Percentiles rank a stretch among this genome's conserved stretches.
Evolutionary conservation across 2,113 vertebrate genomes (phyloP).

Genomic region (Aix galericulata): DNA sequence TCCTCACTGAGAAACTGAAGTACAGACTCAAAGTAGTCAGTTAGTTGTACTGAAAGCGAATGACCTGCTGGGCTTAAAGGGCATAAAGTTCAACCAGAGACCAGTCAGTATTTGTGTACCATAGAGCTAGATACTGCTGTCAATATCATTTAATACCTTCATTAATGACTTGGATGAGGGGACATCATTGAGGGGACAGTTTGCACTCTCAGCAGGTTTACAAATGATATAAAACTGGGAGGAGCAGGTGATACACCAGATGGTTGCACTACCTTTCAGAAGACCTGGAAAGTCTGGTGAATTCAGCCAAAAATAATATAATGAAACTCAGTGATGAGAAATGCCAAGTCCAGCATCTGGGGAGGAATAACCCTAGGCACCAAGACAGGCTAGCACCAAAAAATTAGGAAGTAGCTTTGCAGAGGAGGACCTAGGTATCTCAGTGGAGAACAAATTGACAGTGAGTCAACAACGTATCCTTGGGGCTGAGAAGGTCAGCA

Average conservation of each 20-base stretch:
- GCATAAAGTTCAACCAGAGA: neutral
- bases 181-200: no score
- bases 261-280: neutral
- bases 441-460: neutral
- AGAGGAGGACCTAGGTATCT: neutral
- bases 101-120: neutral
- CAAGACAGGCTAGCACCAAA: neutral
- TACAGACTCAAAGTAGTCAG: neutral
- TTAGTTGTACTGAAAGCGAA: neutral
- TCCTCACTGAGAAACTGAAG: neutral
- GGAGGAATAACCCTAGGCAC: no score
- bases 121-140: neutral
- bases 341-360: neutral
- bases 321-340: neutral
- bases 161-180: neutral
- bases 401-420: neutral
- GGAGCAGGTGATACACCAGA: neutral
- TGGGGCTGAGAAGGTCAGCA: neutral
- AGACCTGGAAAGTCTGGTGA: neutral
- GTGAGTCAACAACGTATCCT: neutral
- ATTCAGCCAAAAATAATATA: neutral
- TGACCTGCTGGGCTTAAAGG: neutral
- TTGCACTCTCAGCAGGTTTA: neutral
- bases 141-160: neutral
- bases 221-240: neutral